Evolutionary conservation across 2,797 vertebrate species (phyloP).

Genomic region (Danio kyathit): DNA sequence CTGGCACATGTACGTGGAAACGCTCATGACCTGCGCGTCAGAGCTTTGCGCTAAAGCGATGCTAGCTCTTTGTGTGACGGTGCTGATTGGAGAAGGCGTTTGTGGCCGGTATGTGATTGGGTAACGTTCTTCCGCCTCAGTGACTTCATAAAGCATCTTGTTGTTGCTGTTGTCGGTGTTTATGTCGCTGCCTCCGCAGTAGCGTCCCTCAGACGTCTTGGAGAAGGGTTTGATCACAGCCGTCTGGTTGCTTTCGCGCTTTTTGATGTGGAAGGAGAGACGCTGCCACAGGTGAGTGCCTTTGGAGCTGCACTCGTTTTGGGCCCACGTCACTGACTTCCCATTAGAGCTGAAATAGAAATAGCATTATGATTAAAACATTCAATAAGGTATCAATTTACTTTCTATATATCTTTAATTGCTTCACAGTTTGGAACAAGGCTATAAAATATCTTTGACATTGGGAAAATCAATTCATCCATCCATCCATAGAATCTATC

Average conservation of each 20-base stretch:
- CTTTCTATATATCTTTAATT: too few relatives aligned
- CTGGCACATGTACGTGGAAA: conserved; percentile 78
- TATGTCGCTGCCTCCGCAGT: conserved; percentile 73
- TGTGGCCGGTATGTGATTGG: conserved; percentile 84
- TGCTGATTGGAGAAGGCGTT: conserved; percentile 94
- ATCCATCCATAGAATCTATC: too few relatives aligned
- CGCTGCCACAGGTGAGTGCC: conserved; percentile 97
- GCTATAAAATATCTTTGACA: too few relatives aligned
- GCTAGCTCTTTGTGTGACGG: conserved; percentile 85
- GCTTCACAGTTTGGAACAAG: too few relatives aligned
- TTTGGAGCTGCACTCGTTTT: conserved; percentile 89
- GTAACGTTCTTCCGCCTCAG: conserved; percentile 88
- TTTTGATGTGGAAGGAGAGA: conserved; percentile 95
- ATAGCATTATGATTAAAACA: too few relatives aligned
- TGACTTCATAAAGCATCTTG: conserved; percentile 90
- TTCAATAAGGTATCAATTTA: background rate
- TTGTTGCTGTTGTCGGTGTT: conserved; percentile 83
- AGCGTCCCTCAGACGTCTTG: conserved; percentile 87
- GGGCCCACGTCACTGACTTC: conserved; percentile 97
- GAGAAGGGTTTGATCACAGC: conserved; percentile 98
- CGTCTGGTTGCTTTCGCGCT: conserved; percentile 95
- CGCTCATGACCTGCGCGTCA: conserved; percentile 48
- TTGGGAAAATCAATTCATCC: too few relatives aligned
- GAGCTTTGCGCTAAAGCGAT: conserved; percentile 62
- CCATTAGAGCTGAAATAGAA: conserved; percentile 90